A percentile compares a stretch with the other conserved stretches of the same genome.
Evolutionary conservation across 1,140 invertebrate genomes (phyloP).

Genomic region (Protaetia brevitarsis): DNA sequence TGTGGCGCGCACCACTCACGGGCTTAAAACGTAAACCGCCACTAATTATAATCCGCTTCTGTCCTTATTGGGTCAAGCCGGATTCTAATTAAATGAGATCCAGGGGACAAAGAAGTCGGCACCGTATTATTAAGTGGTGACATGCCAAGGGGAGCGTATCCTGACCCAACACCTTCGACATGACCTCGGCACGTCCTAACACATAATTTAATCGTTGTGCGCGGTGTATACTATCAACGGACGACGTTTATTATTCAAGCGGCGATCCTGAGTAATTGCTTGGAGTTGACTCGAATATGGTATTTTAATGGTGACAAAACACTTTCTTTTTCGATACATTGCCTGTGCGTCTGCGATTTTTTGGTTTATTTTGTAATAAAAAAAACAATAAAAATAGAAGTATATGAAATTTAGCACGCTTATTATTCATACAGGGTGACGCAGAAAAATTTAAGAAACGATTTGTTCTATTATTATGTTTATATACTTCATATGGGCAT

Average conservation of each 20-base stretch:
- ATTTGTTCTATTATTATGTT: too few relatives aligned
- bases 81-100: slow-evolving; percentile 3
- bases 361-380: too few relatives aligned
- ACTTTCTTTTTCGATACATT: not conserved
- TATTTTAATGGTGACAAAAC: not conserved
- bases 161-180: not conserved
- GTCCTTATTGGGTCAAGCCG: slow-evolving; percentile 9
- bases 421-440: too few relatives aligned
- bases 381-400: too few relatives aligned
- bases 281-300: not conserved
- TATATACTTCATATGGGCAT: too few relatives aligned
- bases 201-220: slow-evolving; percentile 3
- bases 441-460: too few relatives aligned
- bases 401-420: too few relatives aligned
- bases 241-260: slow-evolving; percentile 9
- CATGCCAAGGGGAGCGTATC: not conserved
- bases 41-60: slow-evolving; percentile 6
- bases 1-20: too few relatives aligned
- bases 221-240: not conserved
- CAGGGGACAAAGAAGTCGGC: slow-evolving; percentile 10
- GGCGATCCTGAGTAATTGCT: not conserved
- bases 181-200: slow-evolving; percentile 1
- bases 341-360: too few relatives aligned
- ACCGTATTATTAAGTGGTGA: not conserved
- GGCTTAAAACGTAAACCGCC: not conserved